These are phyloP conservation scores for Thysanoteuthis rhombus DNA, from an alignment of 2,888 invertebrate species.

Conservation along the genomic window DNA sequence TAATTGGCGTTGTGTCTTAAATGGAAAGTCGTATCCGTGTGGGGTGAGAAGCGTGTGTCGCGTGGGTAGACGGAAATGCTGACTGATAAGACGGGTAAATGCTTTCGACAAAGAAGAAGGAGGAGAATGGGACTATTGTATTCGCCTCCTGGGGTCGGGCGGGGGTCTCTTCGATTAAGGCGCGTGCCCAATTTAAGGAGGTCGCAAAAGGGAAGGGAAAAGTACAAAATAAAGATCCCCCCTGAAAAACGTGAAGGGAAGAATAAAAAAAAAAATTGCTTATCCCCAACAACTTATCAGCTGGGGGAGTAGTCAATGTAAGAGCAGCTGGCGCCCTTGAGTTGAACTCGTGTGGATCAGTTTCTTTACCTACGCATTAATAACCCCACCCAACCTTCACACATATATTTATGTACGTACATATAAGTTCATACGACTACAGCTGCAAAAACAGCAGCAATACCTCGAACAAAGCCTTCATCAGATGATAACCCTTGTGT, in stretches of 20 bases:
- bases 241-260: neutral
- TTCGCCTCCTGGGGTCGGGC: neutral
- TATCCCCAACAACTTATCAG: neutral
- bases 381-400: neutral
- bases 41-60: neutral
- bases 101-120: neutral
- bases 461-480: too few relatives aligned
- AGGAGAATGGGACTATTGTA: neutral
- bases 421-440: too few relatives aligned
- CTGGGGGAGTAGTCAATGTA: neutral
- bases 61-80: neutral
- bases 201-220: neutral
- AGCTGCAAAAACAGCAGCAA: too few relatives aligned
- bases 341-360: neutral
- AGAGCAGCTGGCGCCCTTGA: neutral
- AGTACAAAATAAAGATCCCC: neutral
- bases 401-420: too few relatives aligned
- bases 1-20: neutral
- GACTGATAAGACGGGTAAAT: neutral
- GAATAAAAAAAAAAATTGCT: neutral
- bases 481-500: too few relatives aligned
- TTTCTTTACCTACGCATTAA: neutral
- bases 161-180: neutral
- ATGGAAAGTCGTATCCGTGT: neutral
- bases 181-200: neutral